Evolutionary conservation across 2,113 vertebrate species (phyloP).

Genomic region (Alethe castanea): DNA sequence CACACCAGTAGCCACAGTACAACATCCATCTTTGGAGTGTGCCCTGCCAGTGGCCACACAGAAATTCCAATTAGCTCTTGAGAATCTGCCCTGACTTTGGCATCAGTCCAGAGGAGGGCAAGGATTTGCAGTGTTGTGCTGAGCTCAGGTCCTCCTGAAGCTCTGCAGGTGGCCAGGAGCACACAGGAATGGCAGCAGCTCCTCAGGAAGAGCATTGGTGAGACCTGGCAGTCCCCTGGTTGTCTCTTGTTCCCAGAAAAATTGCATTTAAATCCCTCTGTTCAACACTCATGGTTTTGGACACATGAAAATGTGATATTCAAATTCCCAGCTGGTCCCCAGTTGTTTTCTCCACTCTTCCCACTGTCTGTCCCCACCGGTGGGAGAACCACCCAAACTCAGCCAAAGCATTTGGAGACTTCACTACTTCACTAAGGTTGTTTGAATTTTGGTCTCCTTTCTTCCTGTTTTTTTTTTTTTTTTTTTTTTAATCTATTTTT

Average conservation of each 20-base stretch:
- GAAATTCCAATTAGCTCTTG: neutral
- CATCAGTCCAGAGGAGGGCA: neutral
- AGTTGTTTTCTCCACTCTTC: neutral
- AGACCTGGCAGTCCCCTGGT: neutral
- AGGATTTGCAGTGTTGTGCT: fast-evolving
- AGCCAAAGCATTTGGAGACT: neutral
- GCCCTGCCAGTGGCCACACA: neutral
- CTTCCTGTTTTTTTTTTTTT: neutral
- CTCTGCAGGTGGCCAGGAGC: fast-evolving
- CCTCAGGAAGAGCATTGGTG: neutral
- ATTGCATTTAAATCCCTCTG: neutral
- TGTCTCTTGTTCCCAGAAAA: neutral
- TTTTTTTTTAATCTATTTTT: too few species aligned
- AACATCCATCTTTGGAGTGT: neutral
- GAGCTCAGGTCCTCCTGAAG: neutral
- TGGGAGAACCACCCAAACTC: neutral
- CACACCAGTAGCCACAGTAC: neutral
- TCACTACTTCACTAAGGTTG: neutral
- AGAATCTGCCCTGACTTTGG: neutral
- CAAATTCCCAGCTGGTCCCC: neutral
- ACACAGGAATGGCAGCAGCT: neutral
- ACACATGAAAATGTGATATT: neutral
- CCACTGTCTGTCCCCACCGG: neutral
- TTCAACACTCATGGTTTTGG: neutral
- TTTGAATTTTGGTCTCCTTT: neutral